phyloP scores from a whole-genome alignment of 2,888 invertebrate species.

The Melieria crassipennis region DNA sequence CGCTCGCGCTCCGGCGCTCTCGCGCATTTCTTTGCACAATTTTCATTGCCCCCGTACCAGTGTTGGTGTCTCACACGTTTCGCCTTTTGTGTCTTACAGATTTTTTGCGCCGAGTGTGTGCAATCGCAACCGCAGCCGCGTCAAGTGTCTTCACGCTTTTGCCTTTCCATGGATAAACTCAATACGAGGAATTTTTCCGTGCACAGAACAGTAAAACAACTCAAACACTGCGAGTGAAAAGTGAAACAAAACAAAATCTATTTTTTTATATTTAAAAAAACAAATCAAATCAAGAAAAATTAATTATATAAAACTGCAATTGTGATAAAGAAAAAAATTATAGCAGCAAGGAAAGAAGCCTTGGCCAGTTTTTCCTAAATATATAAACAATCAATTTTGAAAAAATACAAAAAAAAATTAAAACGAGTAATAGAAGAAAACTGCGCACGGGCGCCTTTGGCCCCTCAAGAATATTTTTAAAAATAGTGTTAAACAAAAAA shows the following conservation, averaged over 20 bases:
- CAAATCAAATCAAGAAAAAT: background rate
- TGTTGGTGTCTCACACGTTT: background rate
- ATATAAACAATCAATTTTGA: background rate
- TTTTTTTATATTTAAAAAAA: background rate
- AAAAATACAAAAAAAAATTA: background rate
- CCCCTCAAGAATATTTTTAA: conserved; percentile 33
- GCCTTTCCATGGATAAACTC: conserved; percentile 21
- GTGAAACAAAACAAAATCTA: conserved; percentile 3
- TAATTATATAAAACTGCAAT: background rate
- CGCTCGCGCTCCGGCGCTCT: background rate
- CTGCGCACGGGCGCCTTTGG: conserved; percentile 31
- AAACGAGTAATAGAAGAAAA: conserved; percentile 23
- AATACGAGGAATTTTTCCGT: conserved; percentile 17
- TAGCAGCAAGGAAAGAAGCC: background rate
- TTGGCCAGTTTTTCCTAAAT: too few species aligned
- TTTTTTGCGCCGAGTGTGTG: conserved; percentile 3
- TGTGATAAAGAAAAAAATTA: background rate
- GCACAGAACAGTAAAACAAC: conserved; percentile 20
- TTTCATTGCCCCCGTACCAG: too few species aligned
- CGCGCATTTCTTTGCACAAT: background rate
- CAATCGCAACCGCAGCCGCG: conserved; percentile 15
- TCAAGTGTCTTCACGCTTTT: conserved; percentile 26
- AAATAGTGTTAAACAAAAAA: conserved; percentile 41
- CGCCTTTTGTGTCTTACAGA: conserved; percentile 26
- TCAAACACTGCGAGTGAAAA: conserved; percentile 11